A percentile compares a stretch with the other conserved stretches of the same genome.
Evolutionary conservation across 2,888 invertebrate species (phyloP).

Genomic region (Adela reaumurella): DNA sequence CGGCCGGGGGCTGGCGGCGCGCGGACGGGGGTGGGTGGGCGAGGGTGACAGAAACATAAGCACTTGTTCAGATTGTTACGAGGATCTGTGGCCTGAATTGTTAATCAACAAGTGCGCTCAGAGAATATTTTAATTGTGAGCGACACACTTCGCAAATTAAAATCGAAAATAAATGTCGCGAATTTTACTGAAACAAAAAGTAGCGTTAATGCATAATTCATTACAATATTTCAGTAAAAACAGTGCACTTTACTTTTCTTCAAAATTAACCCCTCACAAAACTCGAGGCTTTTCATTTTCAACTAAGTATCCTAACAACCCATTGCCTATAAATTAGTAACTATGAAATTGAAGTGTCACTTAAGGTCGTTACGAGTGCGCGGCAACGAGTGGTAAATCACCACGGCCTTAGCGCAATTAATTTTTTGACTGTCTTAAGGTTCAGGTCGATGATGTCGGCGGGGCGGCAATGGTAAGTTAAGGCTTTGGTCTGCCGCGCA

Average conservation of each 20-base stretch:
- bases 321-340: background rate
- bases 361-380: conserved; percentile 31
- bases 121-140: background rate
- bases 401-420: conserved; percentile 42
- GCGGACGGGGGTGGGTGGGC: background rate
- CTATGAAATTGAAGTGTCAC: background rate
- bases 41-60: conserved; percentile 53
- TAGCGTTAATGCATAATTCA: no score
- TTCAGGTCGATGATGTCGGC: no score
- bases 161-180: no score
- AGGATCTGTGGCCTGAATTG: conserved; percentile 51
- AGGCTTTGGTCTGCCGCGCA: background rate
- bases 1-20: conserved; percentile 18
- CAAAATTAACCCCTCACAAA: no score
- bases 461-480: no score
- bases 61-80: conserved; percentile 56
- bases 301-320: no score
- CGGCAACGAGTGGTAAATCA: conserved; percentile 44
- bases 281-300: no score
- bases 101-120: conserved; percentile 23
- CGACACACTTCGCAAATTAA: no score
- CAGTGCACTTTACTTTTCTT: no score
- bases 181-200: no score
- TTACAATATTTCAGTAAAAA: no score
- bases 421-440: conserved; percentile 27